Evolutionary conservation across 1,140 invertebrate genomes (phyloP), one percentile per base, ranked within the genome.

Genomic region (Arctopsyche grandis): DNA sequence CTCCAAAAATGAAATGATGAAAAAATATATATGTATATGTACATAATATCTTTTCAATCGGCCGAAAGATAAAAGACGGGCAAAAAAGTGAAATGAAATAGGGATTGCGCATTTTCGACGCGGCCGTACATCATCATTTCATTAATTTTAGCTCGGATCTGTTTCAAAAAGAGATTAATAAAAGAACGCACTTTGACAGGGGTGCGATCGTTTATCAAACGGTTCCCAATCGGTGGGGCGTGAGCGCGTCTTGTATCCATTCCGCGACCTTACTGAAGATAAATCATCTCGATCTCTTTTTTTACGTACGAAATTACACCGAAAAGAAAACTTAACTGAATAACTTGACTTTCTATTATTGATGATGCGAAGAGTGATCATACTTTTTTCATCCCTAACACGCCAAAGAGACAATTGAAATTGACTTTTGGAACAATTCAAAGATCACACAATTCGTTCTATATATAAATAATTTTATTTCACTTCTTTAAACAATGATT

Each of bases 131-230:
- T 60, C 58, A 60, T 22, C 58, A 22, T 60, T 22, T 22, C 58
- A 22, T 60, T 60, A 22, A 60, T 60, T 60, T 60, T 22, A 14
- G 19, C 16, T 60, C 58, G 58, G 19, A 60, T 22, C 48, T 60
- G 21, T 22, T 21, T 21, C 58, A 29, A 66, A 66, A 60, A 66
- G 22, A 66, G 21, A 66, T 66, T 66, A 66, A 66, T 66, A 66
- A 26, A 66, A 66, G 24, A 66, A 29, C 63, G 10, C 24, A 12
- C 3, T 26, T 12, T 66, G 63, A 66, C 63, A 29, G 63, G 22
- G 63, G 24, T 66, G n/a, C 63, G 63, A 66, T 66, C 63, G 63
- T 66, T 66, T 66, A 66, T 66, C 63, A 66, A 24, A 29, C 24
- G 63, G 14, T 21, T 60, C 21, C 56, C 56, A 21, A 60, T 60